Conservation (phyloP, 2,797 vertebrate species). For the Moxostoma hubbsi region DNA sequence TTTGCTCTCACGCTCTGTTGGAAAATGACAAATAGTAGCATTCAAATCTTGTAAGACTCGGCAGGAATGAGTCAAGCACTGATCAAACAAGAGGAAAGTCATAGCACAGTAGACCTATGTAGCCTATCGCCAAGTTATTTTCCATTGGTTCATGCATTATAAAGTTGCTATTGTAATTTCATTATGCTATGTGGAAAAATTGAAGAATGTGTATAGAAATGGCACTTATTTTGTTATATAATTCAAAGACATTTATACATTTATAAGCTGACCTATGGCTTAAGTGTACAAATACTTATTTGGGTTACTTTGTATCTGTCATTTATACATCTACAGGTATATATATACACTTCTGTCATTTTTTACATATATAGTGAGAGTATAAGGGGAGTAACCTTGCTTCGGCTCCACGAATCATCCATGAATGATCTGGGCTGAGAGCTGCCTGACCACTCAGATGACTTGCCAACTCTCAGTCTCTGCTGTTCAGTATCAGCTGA, state of each 20-base stretch:
- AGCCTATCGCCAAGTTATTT: neutral
- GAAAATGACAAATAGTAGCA: constrained; percentile 40
- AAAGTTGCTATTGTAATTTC: neutral
- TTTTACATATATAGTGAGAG: neutral
- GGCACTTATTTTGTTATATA: too few relatives aligned
- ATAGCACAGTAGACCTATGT: neutral
- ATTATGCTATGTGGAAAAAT: too few relatives aligned
- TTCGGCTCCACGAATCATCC: constrained; percentile 67
- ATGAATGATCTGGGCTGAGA: constrained; percentile 65
- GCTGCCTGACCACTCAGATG: constrained; percentile 73
- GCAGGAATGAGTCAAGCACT: constrained; percentile 38
- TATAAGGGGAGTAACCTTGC: constrained; percentile 71
- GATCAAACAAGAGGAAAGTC: constrained; percentile 10
- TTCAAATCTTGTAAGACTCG: constrained; percentile 17
- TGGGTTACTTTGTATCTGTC: too few relatives aligned
- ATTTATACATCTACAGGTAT: too few relatives aligned
- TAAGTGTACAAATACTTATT: too few relatives aligned
- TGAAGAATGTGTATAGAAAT: too few relatives aligned
- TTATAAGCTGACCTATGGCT: too few relatives aligned
- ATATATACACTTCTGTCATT: neutral
- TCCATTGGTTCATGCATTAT: neutral
- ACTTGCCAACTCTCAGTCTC: constrained; percentile 62
- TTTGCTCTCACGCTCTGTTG: constrained; percentile 75
- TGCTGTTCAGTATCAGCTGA: constrained; percentile 10
- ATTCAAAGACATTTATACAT: too few relatives aligned